Evolutionary conservation across 1,140 invertebrate species (phyloP).

Genomic region (Octopus bimaculoides): DNA sequence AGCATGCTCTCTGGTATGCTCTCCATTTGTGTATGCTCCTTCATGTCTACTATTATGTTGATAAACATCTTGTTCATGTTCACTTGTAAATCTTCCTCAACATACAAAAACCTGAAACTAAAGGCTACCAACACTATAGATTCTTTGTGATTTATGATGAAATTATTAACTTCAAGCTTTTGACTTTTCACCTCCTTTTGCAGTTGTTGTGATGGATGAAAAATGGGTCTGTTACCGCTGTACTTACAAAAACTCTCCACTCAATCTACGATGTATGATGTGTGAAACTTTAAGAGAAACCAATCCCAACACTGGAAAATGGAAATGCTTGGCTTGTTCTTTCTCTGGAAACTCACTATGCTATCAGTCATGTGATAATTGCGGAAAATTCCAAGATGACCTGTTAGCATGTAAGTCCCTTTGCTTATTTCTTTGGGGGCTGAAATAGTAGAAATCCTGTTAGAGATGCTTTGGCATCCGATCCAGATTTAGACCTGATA

Average conservation of each 20-base stretch:
- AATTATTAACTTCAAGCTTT: no score
- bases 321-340: slow-evolving; percentile 41
- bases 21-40: no score
- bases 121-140: no score
- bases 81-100: no score
- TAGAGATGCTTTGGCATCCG: background rate
- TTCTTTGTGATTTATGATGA: no score
- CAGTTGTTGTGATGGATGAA: slow-evolving; percentile 9
- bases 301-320: slow-evolving; percentile 43
- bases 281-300: slow-evolving; percentile 36
- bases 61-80: no score
- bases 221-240: slow-evolving; percentile 37
- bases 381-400: slow-evolving; percentile 16
- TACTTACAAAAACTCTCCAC: slow-evolving; percentile 27
- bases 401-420: background rate
- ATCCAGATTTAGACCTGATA: background rate
- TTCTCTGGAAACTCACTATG: slow-evolving; percentile 41
- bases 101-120: no score
- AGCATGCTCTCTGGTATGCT: no score
- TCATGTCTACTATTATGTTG: no score
- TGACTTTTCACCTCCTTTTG: background rate
- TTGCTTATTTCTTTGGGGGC: slow-evolving; percentile 11
- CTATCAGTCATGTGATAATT: slow-evolving; percentile 33
- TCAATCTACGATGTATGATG: slow-evolving; percentile 26
- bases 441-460: background rate